These are phyloP conservation scores for Amphipyra berbera DNA, from an alignment of 2,888 invertebrate genomes.

Conservation along the genomic window DNA sequence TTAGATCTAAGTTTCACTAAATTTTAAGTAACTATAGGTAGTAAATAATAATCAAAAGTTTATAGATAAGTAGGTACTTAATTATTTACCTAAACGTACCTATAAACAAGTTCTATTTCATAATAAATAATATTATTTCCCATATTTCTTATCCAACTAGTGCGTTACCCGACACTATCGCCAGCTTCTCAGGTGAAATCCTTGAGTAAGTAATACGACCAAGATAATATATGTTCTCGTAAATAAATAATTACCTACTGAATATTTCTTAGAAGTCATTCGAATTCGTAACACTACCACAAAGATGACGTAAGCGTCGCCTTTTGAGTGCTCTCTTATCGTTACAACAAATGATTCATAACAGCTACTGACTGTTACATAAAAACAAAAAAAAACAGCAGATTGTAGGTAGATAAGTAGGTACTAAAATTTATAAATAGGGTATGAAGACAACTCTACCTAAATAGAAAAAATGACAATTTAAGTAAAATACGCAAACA, in stretches of 20 bases:
- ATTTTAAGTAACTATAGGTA: too few relatives aligned
- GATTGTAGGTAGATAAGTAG: too few relatives aligned
- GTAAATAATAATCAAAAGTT: too few relatives aligned
- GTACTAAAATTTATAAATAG: not conserved
- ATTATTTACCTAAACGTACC: too few relatives aligned
- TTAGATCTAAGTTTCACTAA: too few relatives aligned
- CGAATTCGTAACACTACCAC: constrained; percentile 32
- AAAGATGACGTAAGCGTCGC: constrained; percentile 22
- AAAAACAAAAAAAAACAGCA: too few relatives aligned
- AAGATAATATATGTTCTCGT: constrained; percentile 47
- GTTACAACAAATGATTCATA: constrained; percentile 11
- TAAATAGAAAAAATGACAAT: constrained; percentile 16
- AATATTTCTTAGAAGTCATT: constrained; percentile 57
- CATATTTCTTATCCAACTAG: constrained; percentile 7
- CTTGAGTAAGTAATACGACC: constrained; percentile 38
- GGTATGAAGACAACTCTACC: constrained; percentile 31
- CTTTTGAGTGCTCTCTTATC: constrained; percentile 6
- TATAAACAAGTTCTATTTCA: not conserved
- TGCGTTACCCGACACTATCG: constrained; percentile 23
- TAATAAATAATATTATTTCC: not conserved
- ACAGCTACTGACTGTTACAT: not conserved
- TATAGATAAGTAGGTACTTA: too few relatives aligned
- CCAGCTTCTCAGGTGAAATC: constrained; percentile 36
- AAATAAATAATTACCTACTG: constrained; percentile 56
- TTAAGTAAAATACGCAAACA: constrained; percentile 21